These are phyloP conservation scores for Scelioninae gen. 1 DNA, from an alignment of 2,888 invertebrate species.

Conservation along the genomic window DNA sequence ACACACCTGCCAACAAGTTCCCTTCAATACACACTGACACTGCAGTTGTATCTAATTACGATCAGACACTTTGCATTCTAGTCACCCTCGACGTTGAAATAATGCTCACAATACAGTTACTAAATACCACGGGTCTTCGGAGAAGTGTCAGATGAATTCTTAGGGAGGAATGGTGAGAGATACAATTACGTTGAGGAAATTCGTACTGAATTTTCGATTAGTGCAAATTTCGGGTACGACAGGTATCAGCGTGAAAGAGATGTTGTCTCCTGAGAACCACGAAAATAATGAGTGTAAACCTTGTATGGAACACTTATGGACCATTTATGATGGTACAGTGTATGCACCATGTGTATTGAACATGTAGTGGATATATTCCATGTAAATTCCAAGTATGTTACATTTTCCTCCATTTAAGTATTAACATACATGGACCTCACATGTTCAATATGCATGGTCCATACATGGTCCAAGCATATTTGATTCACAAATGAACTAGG, in stretches of 20 bases:
- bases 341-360: too few relatives aligned
- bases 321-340: background rate
- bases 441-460: too few relatives aligned
- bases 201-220: background rate
- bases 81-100: slow-evolving; percentile 45
- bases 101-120: too few relatives aligned
- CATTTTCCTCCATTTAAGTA: too few relatives aligned
- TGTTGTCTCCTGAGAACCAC: slow-evolving; percentile 9
- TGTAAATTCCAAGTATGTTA: too few relatives aligned
- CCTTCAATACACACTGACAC: slow-evolving; percentile 30
- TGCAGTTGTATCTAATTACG: slow-evolving; percentile 46
- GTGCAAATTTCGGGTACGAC: background rate
- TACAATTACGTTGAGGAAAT: background rate
- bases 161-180: slow-evolving; percentile 30
- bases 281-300: slow-evolving; percentile 8
- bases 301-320: background rate
- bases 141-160: background rate
- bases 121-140: slow-evolving; percentile 26
- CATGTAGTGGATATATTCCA: too few relatives aligned
- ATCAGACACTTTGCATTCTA: slow-evolving; percentile 44
- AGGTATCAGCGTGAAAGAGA: slow-evolving; percentile 48
- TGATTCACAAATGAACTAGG: too few relatives aligned
- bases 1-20: slow-evolving; percentile 26
- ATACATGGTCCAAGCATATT: too few relatives aligned
- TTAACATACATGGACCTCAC: too few relatives aligned